Base-by-base conservation (phyloP, 2,888 invertebrate species). In the Lasioglossum marginatum region DNA sequence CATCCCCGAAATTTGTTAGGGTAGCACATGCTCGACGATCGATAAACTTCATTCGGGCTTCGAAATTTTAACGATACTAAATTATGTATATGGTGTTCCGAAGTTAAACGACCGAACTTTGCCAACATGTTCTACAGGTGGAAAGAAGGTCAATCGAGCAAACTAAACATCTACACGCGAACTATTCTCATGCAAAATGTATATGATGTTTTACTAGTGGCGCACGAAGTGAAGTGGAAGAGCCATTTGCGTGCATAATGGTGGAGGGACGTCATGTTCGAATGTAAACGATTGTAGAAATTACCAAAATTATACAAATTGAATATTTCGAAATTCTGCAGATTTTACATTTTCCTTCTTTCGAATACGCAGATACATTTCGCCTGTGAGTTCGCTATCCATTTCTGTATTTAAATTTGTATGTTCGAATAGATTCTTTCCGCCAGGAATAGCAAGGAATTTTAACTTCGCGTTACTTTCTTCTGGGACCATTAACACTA, bases 41-140 rank as follows among this genome's bases (percentile, higher is more conserved):
- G 73, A 48, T 70, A 66, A 72, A 82, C 83, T 82, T 82, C 77
- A 77, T 84, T 77, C 73, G 57, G 14, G 63, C 57, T 43, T 68
- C 16, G 60, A 84, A 60, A 82, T 82, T 84, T 77, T 37, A 74
- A 73, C 77, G 48, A 1, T 23, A n/a, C 37, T 84, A 73, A 84
- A 84, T 84, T 82, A 82, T 84, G 43, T 37, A 40, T n/a, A n/a
- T 40, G n/a, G 40, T n/a, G 70, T n/a, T 70, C 40, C 40, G 70
- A 70, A 70, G 70, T 70, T 40, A 70, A 40, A 70, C 70, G 70
- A 70, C 23, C 70, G 37, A 70, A 70, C 40, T 70, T 70, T 70
- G 70, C n/a, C 40, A 70, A n/a, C 70, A 70, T 70, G 70, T 40
- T 70, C 70, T 40, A 40, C 70, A 70, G 70, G 70, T 68, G 68